phyloP scores from a whole-genome alignment of 2,113 vertebrate genomes.

The Vulpes ferrilata region DNA sequence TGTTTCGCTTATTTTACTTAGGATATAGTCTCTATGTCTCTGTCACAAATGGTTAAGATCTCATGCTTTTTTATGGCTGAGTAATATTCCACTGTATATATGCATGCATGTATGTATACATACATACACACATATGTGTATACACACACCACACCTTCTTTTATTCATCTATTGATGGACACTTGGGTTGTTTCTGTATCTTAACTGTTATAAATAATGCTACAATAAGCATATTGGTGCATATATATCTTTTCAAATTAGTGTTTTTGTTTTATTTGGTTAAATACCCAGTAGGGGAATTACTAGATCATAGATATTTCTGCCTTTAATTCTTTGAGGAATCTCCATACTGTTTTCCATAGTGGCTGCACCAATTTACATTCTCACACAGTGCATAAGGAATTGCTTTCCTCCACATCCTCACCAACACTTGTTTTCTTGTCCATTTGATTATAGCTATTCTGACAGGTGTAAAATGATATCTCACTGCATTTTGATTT shows the following conservation, averaged over 20 bases:
- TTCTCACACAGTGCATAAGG: background rate
- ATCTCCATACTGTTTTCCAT: background rate
- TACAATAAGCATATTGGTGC: background rate
- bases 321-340: background rate
- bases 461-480: background rate
- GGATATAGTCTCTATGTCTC: background rate
- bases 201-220: background rate
- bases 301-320: background rate
- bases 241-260: background rate
- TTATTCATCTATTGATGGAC: background rate
- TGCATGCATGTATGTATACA: background rate
- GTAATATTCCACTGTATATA: background rate
- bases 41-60: background rate
- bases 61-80: background rate
- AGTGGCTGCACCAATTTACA: background rate
- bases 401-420: background rate
- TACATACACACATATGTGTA: too few relatives aligned
- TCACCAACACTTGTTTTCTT: background rate
- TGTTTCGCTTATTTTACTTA: background rate
- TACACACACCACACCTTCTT: background rate
- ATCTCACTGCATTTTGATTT: background rate
- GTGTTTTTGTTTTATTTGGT: background rate
- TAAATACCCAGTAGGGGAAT: background rate
- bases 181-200: background rate
- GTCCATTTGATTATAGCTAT: background rate